phyloP scores from a whole-genome alignment of 1,140 invertebrate genomes.

The Platyura marginata region DNA sequence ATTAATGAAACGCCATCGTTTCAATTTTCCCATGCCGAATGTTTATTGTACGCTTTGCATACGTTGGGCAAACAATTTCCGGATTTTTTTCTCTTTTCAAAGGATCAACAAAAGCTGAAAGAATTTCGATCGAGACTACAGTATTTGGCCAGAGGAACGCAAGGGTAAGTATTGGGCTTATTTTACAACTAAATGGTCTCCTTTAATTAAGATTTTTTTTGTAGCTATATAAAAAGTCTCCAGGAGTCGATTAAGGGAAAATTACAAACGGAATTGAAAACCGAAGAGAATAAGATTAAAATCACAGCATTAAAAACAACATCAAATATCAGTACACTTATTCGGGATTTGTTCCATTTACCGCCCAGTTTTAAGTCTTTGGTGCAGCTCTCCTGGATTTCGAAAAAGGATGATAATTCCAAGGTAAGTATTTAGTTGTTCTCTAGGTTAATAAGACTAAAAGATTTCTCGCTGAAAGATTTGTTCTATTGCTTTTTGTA shows the following conservation, averaged over 20 bases:
- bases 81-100: constrained; percentile 47
- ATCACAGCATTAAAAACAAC: constrained; percentile 74
- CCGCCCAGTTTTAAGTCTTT: constrained; percentile 81
- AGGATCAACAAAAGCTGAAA: constrained; percentile 63
- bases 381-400: constrained; percentile 76
- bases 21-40: constrained; percentile 86
- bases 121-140: constrained; percentile 76
- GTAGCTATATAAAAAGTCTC: constrained; percentile 68
- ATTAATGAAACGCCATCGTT: constrained; percentile 48
- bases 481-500: not conserved
- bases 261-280: constrained; percentile 47
- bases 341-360: constrained; percentile 86
- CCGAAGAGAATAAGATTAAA: constrained; percentile 71
- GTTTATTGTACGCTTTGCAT: constrained; percentile 77
- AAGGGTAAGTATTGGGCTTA: constrained; percentile 31
- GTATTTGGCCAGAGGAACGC: constrained; percentile 81
- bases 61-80: constrained; percentile 64
- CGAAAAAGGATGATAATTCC: constrained; percentile 33
- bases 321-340: constrained; percentile 82
- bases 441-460: not conserved
- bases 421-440: not conserved
- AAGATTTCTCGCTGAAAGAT: not conserved
- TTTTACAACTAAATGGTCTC: not conserved
- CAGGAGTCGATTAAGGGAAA: constrained; percentile 70
- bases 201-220: not conserved